Evolutionary conservation across 2,888 invertebrate species (phyloP).

Genomic region (Chydorus sphaericus): DNA sequence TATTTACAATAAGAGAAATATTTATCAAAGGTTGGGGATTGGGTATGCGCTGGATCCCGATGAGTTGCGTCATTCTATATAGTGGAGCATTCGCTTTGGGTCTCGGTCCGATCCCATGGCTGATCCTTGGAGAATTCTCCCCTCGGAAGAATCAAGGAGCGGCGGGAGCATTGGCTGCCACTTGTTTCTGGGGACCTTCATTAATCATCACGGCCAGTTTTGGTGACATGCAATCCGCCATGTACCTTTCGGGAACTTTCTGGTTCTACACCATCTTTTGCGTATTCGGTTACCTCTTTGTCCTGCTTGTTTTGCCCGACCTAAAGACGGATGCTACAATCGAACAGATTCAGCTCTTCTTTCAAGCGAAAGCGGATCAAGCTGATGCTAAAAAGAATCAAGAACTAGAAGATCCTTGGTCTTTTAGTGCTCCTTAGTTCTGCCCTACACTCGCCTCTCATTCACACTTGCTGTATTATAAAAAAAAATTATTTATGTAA

Average conservation of each 20-base stretch:
- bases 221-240: conserved; percentile 8
- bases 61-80: conserved; percentile 12
- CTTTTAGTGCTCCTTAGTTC: too few species aligned
- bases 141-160: conserved; percentile 10
- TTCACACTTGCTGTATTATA: too few species aligned
- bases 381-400: too few species aligned
- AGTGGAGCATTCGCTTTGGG: conserved; percentile 13
- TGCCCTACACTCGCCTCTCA: too few species aligned
- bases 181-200: conserved; percentile 12
- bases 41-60: conserved; percentile 11
- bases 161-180: conserved; percentile 7
- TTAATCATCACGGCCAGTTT: conserved; percentile 11
- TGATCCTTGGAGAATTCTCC: conserved; percentile 13
- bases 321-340: conserved; percentile 8
- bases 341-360: conserved; percentile 12
- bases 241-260: conserved; percentile 16
- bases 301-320: conserved; percentile 9
- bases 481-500: too few species aligned
- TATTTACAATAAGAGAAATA: too few species aligned
- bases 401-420: too few species aligned
- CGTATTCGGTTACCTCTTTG: conserved; percentile 15
- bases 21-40: too few species aligned
- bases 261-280: conserved; percentile 16
- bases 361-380: too few species aligned
- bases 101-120: conserved; percentile 14